Conservation (phyloP, 2,113 vertebrate genomes). For the Andinoacara biseriatus region DNA sequence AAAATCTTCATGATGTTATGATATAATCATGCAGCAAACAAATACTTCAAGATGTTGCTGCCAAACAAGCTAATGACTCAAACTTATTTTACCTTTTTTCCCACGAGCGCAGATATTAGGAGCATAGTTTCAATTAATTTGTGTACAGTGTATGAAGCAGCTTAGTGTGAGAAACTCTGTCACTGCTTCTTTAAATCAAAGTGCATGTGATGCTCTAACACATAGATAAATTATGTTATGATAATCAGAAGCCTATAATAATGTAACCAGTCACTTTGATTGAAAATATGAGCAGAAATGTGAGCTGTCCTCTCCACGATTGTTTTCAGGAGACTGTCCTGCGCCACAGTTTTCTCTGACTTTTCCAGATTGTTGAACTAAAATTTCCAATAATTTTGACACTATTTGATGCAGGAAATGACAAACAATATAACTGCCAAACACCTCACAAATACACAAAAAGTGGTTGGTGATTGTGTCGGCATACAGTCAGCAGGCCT, state of each 20-base stretch:
- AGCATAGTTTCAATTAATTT: not conserved
- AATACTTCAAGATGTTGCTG: not conserved
- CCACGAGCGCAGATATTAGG: not conserved
- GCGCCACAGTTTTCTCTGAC: no score
- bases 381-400: not conserved
- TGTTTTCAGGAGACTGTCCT: no score
- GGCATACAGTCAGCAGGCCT: no score
- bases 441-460: not conserved
- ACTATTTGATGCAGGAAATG: not conserved
- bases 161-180: no score
- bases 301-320: accelerated
- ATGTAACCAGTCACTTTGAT: not conserved
- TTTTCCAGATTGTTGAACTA: not conserved
- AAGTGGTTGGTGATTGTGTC: not conserved
- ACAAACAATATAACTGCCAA: not conserved
- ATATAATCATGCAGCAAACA: not conserved
- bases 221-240: no score
- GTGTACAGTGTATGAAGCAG: not conserved
- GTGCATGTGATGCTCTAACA: no score
- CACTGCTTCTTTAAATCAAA: no score
- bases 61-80: not conserved
- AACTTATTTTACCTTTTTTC: not conserved
- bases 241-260: not conserved
- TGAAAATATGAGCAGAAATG: not conserved
- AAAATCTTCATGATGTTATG: not conserved